A percentile compares a stretch with the other conserved stretches of the same genome.
Evolutionary conservation across 2,113 vertebrate genomes (phyloP).

Genomic region (Hippocampus barbouri): DNA sequence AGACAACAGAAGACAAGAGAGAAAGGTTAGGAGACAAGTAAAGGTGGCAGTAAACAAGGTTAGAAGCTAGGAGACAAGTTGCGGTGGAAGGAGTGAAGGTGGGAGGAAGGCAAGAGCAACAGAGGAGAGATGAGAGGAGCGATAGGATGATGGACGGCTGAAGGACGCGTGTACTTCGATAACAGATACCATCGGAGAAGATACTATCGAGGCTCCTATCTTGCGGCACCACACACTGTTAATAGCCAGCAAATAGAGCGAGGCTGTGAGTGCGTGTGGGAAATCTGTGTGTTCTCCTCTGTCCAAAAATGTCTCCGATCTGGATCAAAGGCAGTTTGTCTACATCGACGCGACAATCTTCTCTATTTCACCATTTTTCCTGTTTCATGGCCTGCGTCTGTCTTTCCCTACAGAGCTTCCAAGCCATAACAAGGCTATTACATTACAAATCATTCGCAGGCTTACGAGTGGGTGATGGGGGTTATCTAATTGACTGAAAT

Average conservation of each 20-base stretch:
- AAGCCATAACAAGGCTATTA: conserved; percentile 65
- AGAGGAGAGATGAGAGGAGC: conserved; percentile 65
- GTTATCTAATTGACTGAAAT: conserved; percentile 71
- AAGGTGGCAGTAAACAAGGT: conserved; percentile 1
- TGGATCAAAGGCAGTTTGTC: conserved; percentile 6
- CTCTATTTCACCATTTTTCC: conserved; percentile 27
- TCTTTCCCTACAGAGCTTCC: conserved; percentile 55
- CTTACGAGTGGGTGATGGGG: conserved; percentile 27
- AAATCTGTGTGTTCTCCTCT: conserved; percentile 16
- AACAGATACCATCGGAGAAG: conserved; percentile 64
- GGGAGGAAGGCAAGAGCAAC: conserved; percentile 51
- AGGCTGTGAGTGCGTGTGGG: conserved; percentile 5
- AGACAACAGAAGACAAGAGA: not conserved
- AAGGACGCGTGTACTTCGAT: conserved; percentile 72
- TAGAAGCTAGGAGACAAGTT: conserved; percentile 38
- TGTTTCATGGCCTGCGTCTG: conserved; percentile 49
- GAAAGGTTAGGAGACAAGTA: not conserved
- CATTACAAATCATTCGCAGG: conserved; percentile 60
- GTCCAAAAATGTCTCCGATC: conserved; percentile 18
- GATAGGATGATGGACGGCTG: conserved; percentile 65
- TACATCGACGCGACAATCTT: conserved; percentile 21
- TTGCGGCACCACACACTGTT: conserved; percentile 55
- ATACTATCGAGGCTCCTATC: conserved; percentile 64
- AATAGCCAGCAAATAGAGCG: conserved; percentile 64
- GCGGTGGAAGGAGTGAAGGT: conserved; percentile 36